Percentiles rank a stretch among this genome's conserved stretches.
These are phyloP conservation scores for Ceratina calcarata DNA, from an alignment of 1,140 invertebrate genomes.

Conservation along the genomic window DNA sequence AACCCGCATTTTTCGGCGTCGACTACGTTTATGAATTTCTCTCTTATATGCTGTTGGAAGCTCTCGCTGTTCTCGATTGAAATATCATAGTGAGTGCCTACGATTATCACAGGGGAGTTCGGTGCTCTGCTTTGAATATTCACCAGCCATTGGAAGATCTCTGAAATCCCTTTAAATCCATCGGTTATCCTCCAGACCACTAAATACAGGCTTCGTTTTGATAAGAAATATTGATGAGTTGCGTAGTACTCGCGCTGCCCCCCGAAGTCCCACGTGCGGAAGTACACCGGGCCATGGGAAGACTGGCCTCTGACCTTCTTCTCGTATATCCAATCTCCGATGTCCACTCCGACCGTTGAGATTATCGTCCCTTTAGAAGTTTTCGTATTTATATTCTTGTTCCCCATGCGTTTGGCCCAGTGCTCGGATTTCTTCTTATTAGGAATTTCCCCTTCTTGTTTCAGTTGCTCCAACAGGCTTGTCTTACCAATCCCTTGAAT, in stretches of 20 bases:
- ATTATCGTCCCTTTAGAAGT: conserved; percentile 89
- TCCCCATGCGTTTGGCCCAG: conserved; percentile 97
- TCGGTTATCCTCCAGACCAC: conserved; percentile 98
- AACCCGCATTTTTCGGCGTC: conserved; percentile 98
- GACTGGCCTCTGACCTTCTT: conserved; percentile 87
- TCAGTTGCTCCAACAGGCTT: conserved; percentile 92
- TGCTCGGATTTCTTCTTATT: conserved; percentile 91
- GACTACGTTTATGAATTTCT: conserved; percentile 94
- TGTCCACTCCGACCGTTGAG: conserved; percentile 98
- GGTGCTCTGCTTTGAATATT: conserved; percentile 97
- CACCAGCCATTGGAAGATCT: conserved; percentile 96
- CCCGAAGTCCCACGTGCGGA: conserved; percentile 99
- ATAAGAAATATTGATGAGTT: conserved; percentile 99
- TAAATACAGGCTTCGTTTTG: conserved; percentile 96
- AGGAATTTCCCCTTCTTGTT: conserved; percentile 90
- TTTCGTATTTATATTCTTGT: conserved; percentile 89
- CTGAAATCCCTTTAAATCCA: conserved; percentile 93
- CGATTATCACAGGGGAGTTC: conserved; percentile 95
- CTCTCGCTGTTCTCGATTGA: conserved; percentile 89
- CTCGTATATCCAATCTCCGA: conserved; percentile 96
- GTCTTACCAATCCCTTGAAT: conserved; percentile 92
- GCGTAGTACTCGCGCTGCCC: conserved; percentile 98
- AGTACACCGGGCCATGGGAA: conserved; percentile 93
- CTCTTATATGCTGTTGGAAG: conserved; percentile 93
- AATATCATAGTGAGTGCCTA: conserved; percentile 97